Percentiles rank a stretch among this genome's conserved stretches.
phyloP scores from a whole-genome alignment of 30 jellyfish, hydroid and myxozoan genomes.

The Hydractinia echinata region DNA sequence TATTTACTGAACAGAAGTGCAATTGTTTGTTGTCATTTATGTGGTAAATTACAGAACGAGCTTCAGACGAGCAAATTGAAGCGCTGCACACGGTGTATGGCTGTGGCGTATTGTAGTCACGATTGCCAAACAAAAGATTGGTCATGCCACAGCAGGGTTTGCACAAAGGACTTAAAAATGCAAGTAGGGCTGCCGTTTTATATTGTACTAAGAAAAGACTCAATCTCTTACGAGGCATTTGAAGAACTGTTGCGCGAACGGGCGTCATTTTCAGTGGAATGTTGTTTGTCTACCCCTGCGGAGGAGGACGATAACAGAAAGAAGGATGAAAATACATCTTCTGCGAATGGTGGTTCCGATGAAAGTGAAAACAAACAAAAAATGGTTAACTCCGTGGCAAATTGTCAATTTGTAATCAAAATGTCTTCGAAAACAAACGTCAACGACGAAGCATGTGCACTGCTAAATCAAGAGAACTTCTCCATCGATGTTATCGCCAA shows the following conservation, averaged over 20 bases:
- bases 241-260: conserved; percentile 38
- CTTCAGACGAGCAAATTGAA: conserved; percentile 45
- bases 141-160: conserved; percentile 52
- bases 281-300: background rate
- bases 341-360: conserved; percentile 21
- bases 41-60: conserved; percentile 45
- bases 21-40: conserved; percentile 32
- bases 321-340: conserved; percentile 8
- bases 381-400: background rate
- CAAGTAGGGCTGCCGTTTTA: conserved; percentile 76
- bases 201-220: conserved; percentile 41
- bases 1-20: conserved; percentile 25
- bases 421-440: conserved; percentile 41
- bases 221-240: conserved; percentile 36
- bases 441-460: conserved; percentile 51
- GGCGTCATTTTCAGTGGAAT: conserved; percentile 53
- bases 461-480: conserved; percentile 45
- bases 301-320: conserved; percentile 38
- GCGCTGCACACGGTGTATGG: conserved; percentile 88
- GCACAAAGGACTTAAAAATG: conserved; percentile 59
- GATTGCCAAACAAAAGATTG: conserved; percentile 88
- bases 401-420: conserved; percentile 35
- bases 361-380: conserved; percentile 13
- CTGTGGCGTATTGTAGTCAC: conserved; percentile 74
- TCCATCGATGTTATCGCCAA: conserved; percentile 40